These are phyloP conservation scores for Pyralis farinalis DNA, from an alignment of 2,888 invertebrate species.

Conservation along the genomic window DNA sequence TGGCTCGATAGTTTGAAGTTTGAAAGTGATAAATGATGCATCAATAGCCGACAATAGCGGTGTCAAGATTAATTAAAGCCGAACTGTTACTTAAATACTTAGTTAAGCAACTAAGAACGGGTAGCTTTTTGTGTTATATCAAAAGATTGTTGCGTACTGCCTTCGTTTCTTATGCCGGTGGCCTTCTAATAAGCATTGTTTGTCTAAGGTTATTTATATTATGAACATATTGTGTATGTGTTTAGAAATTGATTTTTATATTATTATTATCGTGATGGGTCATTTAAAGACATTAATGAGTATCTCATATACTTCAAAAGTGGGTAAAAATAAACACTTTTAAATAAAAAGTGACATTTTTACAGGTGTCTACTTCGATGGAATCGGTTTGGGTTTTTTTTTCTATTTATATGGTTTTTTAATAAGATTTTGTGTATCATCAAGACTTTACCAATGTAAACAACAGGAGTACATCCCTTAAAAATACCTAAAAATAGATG, in stretches of 20 bases:
- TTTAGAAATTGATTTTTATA: neutral
- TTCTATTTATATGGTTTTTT: too few species aligned
- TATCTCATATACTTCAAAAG: too few species aligned
- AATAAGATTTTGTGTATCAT: too few species aligned
- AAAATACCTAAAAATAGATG: too few species aligned
- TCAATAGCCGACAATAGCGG: conserved; percentile 50
- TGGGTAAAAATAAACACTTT: too few species aligned
- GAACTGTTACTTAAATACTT: conserved; percentile 72
- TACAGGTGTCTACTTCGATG: too few species aligned
- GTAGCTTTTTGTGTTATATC: conserved; percentile 50
- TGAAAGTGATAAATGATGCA: conserved; percentile 73
- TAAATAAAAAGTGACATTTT: too few species aligned
- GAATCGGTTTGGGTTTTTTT: too few species aligned
- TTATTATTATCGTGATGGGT: too few species aligned
- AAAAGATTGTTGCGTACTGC: conserved; percentile 6
- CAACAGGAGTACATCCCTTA: too few species aligned
- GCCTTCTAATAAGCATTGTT: conserved; percentile 24
- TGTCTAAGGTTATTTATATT: conserved; percentile 28
- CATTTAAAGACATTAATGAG: too few species aligned
- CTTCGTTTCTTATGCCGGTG: neutral
- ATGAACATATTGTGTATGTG: conserved; percentile 4
- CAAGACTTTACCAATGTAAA: too few species aligned
- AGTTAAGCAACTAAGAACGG: conserved; percentile 60
- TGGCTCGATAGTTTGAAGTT: conserved; percentile 46
- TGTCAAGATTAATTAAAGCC: conserved; percentile 78